Evolutionary conservation across 2,113 vertebrate genomes (phyloP).

Genomic region (Xiphias gladius): DNA sequence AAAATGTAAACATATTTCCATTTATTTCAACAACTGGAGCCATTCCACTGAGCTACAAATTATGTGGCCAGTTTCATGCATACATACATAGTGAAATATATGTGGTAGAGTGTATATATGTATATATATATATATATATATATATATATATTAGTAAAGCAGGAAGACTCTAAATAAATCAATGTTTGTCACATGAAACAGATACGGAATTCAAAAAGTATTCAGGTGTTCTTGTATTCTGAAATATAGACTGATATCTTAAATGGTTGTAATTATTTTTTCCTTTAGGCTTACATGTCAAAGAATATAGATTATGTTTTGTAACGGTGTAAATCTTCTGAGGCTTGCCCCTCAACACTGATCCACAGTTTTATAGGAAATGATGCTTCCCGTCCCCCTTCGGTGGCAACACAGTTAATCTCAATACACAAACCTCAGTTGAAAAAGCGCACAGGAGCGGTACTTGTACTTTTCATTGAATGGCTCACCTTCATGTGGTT

Average conservation of each 20-base stretch:
- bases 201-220: too few relatives aligned
- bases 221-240: not conserved
- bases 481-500: constrained; percentile 43
- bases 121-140: too few relatives aligned
- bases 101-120: too few relatives aligned
- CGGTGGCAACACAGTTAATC: constrained; percentile 53
- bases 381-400: constrained; percentile 34
- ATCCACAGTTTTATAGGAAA: constrained; percentile 23
- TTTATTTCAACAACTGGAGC: not conserved
- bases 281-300: not conserved
- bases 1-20: too few relatives aligned
- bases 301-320: not conserved
- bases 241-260: not conserved
- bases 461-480: constrained; percentile 39
- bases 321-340: not conserved
- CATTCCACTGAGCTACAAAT: too few relatives aligned
- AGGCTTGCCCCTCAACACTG: constrained; percentile 1
- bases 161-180: too few relatives aligned
- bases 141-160: too few relatives aligned
- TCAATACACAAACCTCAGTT: constrained; percentile 79
- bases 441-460: constrained; percentile 46
- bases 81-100: too few relatives aligned
- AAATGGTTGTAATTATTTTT: not conserved
- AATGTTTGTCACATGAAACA: too few relatives aligned
- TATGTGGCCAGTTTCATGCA: too few relatives aligned